phyloP scores from a whole-genome alignment of 2,888 invertebrate species.

The Synergus umbraculus region DNA sequence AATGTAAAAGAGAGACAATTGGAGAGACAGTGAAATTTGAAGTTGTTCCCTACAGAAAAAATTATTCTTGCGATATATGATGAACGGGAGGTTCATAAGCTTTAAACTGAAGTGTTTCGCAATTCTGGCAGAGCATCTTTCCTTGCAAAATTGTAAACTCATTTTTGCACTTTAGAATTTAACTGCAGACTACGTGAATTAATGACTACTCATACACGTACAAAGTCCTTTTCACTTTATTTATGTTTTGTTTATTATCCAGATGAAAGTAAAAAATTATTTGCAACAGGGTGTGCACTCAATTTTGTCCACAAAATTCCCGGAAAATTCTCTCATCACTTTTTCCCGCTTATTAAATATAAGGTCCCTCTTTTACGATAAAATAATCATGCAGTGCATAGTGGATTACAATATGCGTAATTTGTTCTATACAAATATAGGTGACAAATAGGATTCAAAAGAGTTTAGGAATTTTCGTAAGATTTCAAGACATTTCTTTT shows the following conservation, averaged over 20 bases:
- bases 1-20: neutral
- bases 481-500: too few relatives aligned
- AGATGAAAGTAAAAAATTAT: neutral
- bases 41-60: neutral
- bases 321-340: too few relatives aligned
- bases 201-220: neutral
- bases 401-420: too few relatives aligned
- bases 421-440: too few relatives aligned
- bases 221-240: neutral
- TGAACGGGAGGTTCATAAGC: neutral
- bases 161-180: constrained; percentile 18
- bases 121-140: constrained; percentile 9
- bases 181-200: constrained; percentile 1
- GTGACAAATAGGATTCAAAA: too few relatives aligned
- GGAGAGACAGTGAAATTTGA: neutral
- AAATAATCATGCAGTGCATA: too few relatives aligned
- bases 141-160: constrained; percentile 16
- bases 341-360: too few relatives aligned
- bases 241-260: neutral
- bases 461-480: too few relatives aligned
- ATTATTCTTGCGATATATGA: neutral
- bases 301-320: too few relatives aligned
- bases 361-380: too few relatives aligned
- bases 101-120: neutral
- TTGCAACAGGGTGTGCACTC: too few relatives aligned